Evolutionary conservation across 2,888 invertebrate genomes (phyloP).

Genomic region (Iselma pallidipennis): DNA sequence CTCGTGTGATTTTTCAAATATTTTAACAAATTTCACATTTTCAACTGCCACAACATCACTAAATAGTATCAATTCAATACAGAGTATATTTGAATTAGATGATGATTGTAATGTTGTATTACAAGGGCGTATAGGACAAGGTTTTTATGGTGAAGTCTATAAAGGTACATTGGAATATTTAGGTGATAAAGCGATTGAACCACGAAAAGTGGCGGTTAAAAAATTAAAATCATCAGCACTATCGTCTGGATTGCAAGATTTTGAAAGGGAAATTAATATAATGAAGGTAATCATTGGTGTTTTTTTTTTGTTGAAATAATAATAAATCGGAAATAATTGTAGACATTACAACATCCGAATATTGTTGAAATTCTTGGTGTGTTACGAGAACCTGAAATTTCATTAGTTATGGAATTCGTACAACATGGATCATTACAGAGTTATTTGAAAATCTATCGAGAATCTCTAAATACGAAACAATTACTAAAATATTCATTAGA

Average conservation of each 20-base stretch:
- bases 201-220: constrained; percentile 69
- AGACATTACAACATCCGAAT: constrained; percentile 83
- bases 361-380: constrained; percentile 87
- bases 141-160: constrained; percentile 86
- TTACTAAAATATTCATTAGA: constrained; percentile 80
- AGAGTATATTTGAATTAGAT: constrained; percentile 62
- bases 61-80: constrained; percentile 57
- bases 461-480: constrained; percentile 64
- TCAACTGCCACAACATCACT: constrained; percentile 51
- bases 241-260: constrained; percentile 66
- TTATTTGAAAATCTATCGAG: constrained; percentile 76
- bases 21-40: constrained; percentile 50
- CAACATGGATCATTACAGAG: constrained; percentile 81
- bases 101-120: constrained; percentile 64
- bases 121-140: constrained; percentile 68
- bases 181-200: constrained; percentile 57
- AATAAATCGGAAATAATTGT: constrained; percentile 37
- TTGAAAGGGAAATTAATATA: constrained; percentile 83
- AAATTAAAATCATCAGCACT: constrained; percentile 62
- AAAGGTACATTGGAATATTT: constrained; percentile 71
- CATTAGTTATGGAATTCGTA: constrained; percentile 88
- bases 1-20: constrained; percentile 51
- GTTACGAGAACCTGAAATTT: constrained; percentile 74
- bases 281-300: constrained; percentile 70
- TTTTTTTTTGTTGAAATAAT: background rate